A percentile compares a stretch with the other conserved stretches of the same genome.
phyloP scores from a whole-genome alignment of 2,888 invertebrate genomes.

The Siphonodentalium dalli region DNA sequence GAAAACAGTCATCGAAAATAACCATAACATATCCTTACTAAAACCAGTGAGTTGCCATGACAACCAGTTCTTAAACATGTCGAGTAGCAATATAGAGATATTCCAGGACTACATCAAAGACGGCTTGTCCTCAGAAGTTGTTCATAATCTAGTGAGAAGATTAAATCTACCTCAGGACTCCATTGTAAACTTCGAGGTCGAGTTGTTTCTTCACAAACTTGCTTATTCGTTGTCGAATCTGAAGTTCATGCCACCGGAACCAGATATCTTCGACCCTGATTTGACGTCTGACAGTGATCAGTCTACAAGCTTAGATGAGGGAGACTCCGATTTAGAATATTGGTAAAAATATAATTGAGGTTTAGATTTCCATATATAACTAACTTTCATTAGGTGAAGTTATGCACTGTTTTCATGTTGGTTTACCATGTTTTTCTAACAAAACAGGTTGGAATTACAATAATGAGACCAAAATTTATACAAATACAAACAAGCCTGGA shows the following conservation, averaged over 20 bases:
- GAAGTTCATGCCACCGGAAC: constrained; percentile 40
- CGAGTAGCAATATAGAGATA: constrained; percentile 32
- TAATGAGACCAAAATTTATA: too few relatives aligned
- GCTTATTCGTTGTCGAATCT: constrained; percentile 35
- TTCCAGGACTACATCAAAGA: constrained; percentile 49
- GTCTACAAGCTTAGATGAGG: constrained; percentile 44
- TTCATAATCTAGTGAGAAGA: constrained; percentile 35
- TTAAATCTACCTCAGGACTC: constrained; percentile 40
- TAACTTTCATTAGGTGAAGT: background rate
- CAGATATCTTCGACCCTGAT: constrained; percentile 39
- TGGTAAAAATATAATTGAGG: constrained; percentile 37
- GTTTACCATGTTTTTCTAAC: background rate
- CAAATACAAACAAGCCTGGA: too few relatives aligned
- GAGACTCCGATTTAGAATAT: constrained; percentile 57
- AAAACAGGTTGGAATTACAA: background rate
- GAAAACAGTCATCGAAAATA: constrained; percentile 40
- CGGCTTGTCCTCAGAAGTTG: constrained; percentile 42
- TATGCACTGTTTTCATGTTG: background rate
- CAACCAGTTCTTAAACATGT: constrained; percentile 35
- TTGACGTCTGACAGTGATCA: constrained; percentile 32
- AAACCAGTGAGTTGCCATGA: constrained; percentile 37
- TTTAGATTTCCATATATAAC: background rate
- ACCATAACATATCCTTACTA: constrained; percentile 36
- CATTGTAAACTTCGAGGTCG: constrained; percentile 47
- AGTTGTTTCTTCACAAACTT: constrained; percentile 44